These are phyloP conservation scores for Sinonovacula constricta DNA, from an alignment of 1,140 invertebrate species.

Conservation along the genomic window DNA sequence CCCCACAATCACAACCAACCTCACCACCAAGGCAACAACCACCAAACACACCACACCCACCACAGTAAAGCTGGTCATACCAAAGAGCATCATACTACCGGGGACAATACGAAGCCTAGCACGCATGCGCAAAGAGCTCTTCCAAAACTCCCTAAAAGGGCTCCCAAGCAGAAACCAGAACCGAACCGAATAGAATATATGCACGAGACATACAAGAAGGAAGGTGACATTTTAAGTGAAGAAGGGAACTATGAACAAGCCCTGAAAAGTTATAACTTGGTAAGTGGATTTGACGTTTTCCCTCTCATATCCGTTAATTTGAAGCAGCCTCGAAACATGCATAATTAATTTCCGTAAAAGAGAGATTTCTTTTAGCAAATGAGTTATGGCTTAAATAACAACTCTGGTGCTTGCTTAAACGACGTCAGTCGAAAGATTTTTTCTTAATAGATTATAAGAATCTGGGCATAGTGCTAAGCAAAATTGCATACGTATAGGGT, in stretches of 20 bases:
- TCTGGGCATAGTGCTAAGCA: no score
- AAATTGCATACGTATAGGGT: no score
- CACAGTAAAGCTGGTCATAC: neutral
- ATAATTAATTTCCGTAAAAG: no score
- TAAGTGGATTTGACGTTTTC: slow-evolving; percentile 21
- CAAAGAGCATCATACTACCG: neutral
- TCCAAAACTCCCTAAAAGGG: slow-evolving; percentile 28
- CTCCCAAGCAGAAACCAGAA: slow-evolving; percentile 38
- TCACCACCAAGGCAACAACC: slow-evolving; percentile 1
- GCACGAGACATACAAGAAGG: slow-evolving; percentile 38
- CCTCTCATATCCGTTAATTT: no score
- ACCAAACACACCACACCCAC: slow-evolving; percentile 12
- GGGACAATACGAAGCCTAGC: neutral
- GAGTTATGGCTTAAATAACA: no score
- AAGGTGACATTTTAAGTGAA: slow-evolving; percentile 29
- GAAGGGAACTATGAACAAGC: slow-evolving; percentile 43
- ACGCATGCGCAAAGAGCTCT: slow-evolving; percentile 17
- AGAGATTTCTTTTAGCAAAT: no score
- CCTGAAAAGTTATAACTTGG: slow-evolving; percentile 41
- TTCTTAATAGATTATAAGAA: no score
- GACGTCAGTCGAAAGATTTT: no score
- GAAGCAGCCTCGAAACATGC: no score
- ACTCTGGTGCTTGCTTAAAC: no score
- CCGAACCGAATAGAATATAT: slow-evolving; percentile 41
- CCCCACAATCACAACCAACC: neutral